Evolutionary conservation across 1,140 invertebrate species (phyloP).

Genomic region (fruit fly (Drosophila melanogaster)): DNA sequence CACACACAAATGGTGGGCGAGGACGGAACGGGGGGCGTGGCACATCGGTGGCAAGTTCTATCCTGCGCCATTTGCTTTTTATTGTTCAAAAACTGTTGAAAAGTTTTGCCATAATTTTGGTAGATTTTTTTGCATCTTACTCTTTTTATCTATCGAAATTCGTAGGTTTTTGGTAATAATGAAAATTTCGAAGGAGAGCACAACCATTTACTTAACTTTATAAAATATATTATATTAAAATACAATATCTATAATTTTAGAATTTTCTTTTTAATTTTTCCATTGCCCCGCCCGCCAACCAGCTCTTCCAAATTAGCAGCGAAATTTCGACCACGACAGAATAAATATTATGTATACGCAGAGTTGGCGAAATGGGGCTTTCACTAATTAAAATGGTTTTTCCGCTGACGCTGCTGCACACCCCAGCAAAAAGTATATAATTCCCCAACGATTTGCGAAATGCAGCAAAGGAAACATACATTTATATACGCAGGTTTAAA

Average conservation of each 20-base stretch:
- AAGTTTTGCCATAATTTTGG: constrained; percentile 77
- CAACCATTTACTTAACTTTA: not conserved
- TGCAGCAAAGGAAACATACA: constrained; percentile 46
- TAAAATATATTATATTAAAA: not conserved
- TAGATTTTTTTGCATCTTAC: constrained; percentile 35
- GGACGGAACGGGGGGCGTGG: constrained; percentile 30
- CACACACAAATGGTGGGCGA: constrained; percentile 14
- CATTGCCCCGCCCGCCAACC: too few relatives aligned
- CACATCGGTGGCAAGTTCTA: constrained; percentile 55
- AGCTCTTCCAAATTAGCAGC: too few relatives aligned
- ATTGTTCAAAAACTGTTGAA: constrained; percentile 77
- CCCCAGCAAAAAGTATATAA: constrained; percentile 48
- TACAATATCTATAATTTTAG: not conserved
- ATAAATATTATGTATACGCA: constrained; percentile 70
- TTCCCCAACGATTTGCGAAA: constrained; percentile 67
- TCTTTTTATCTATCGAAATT: constrained; percentile 29
- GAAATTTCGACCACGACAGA: constrained; percentile 8
- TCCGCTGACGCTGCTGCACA: constrained; percentile 52
- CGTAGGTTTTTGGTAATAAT: constrained; percentile 25
- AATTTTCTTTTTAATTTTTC: not conserved
- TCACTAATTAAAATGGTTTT: constrained; percentile 79
- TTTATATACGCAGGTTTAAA: constrained; percentile 24
- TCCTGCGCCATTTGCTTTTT: constrained; percentile 78
- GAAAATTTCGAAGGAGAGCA: constrained; percentile 9
- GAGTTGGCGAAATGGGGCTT: constrained; percentile 36